Evolutionary conservation across 1,140 invertebrate genomes (phyloP), one percentile per base, ranked within the genome.

Genomic region (Sitophilus oryzae): DNA sequence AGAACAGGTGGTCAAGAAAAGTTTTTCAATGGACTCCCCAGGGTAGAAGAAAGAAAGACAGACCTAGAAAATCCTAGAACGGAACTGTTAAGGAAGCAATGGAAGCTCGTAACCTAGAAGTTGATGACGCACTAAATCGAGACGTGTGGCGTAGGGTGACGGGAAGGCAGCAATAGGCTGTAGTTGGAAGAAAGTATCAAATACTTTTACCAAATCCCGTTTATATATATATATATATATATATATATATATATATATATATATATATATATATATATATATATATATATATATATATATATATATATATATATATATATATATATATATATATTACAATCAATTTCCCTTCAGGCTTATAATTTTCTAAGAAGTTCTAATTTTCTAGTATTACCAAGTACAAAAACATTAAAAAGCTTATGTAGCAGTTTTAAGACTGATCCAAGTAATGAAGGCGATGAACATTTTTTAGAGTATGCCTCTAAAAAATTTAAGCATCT

Each of bases 291-390:
- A 37, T 37, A 37, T 37, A 37, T 37, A 37, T 37, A 37, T 37
- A 37, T 37, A 37, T 37, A 37, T 37, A 37, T 37, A 37, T 11
- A 37, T 37, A 37, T 37, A 37, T 11, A 37, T 37, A 37, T 37
- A 37, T 11, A 37, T 37, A 37, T 37, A 37, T 11, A 37, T 37
- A 37, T 37, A n/a, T n/a, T n/a, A n/a, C n/a, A n/a, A n/a, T n/a
- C n/a, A n/a, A n/a, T n/a, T n/a, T n/a, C n/a, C n/a, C n/a, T 11
- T 14, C 16, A 37, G n/a, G 16, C 11, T 14, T 37, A 37, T 37
- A 37, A 53, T 19, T 53, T 53, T 53, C n/a, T 53, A 8, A 46
- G 25, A 46, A 25, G 19, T 53, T 46, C 6, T 34, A 23, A 30
- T 3, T 34, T 30, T 23, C 22, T 53, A 18, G 20, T 30, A 11